phyloP scores from a whole-genome alignment of 2,113 vertebrate species.

The Athene noctua region DNA sequence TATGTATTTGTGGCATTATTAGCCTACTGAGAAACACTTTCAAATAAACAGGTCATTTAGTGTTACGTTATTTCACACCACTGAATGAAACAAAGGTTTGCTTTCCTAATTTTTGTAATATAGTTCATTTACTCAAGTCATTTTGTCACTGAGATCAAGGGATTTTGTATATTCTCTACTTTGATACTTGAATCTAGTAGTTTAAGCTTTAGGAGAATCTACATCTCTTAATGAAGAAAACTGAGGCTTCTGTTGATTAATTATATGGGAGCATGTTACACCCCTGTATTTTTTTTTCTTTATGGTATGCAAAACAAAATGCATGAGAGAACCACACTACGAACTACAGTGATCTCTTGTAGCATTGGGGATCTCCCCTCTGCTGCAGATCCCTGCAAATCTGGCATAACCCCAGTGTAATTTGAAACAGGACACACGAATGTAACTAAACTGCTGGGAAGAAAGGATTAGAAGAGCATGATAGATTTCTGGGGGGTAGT shows the following conservation, averaged over 20 bases:
- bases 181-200: not conserved
- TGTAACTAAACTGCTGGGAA: not conserved
- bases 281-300: not conserved
- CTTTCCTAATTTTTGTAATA: not conserved
- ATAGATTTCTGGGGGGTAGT: not conserved
- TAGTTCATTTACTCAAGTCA: not conserved
- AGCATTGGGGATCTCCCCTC: not conserved
- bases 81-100: not conserved
- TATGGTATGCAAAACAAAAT: not conserved
- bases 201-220: not conserved
- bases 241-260: not conserved
- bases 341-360: not conserved
- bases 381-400: not conserved
- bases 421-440: not conserved
- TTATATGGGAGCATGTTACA: not conserved
- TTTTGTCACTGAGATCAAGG: not conserved
- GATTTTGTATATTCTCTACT: not conserved
- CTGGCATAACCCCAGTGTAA: not conserved
- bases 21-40: not conserved
- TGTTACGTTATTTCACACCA: not conserved
- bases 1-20: not conserved
- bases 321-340: not conserved
- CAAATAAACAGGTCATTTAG: slow-evolving; percentile 5
- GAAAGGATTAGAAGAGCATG: not conserved
- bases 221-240: not conserved